These are phyloP conservation scores for Brachylomia viminalis DNA, from an alignment of 2,888 invertebrate genomes.

Conservation along the genomic window DNA sequence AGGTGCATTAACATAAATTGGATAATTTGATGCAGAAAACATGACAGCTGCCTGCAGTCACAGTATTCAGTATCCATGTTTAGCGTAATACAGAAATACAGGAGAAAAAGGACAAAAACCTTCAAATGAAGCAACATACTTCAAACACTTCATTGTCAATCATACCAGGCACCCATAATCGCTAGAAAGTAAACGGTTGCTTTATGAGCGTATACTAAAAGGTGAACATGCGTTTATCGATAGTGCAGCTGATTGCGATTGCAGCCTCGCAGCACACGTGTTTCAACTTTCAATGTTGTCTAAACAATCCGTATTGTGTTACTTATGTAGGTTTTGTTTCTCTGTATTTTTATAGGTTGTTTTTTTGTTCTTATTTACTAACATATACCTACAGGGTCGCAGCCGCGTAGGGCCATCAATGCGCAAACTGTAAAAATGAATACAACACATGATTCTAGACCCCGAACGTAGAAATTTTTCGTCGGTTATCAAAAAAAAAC, in stretches of 20 bases:
- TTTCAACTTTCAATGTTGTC: conserved; percentile 22
- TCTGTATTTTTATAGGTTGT: neutral
- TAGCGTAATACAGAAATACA: neutral
- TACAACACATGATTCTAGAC: too few species aligned
- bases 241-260: conserved; percentile 31
- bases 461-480: too few species aligned
- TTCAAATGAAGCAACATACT: neutral
- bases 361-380: neutral
- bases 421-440: too few species aligned
- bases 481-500: too few species aligned
- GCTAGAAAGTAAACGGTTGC: conserved; percentile 18
- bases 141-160: conserved; percentile 17
- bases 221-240: conserved; percentile 48
- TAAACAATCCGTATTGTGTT: conserved; percentile 52
- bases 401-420: too few species aligned
- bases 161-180: conserved; percentile 42
- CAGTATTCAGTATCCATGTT: neutral
- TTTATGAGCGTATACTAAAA: conserved; percentile 33
- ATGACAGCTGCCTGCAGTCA: neutral
- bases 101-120: neutral
- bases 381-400: too few species aligned
- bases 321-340: conserved; percentile 26
- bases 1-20: neutral
- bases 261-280: conserved; percentile 53
- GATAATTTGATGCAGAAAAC: neutral